A percentile compares a stretch with the other conserved stretches of the same genome.
Evolutionary conservation across 1,140 invertebrate species (phyloP).

Genomic region (Drosophila bocki): DNA sequence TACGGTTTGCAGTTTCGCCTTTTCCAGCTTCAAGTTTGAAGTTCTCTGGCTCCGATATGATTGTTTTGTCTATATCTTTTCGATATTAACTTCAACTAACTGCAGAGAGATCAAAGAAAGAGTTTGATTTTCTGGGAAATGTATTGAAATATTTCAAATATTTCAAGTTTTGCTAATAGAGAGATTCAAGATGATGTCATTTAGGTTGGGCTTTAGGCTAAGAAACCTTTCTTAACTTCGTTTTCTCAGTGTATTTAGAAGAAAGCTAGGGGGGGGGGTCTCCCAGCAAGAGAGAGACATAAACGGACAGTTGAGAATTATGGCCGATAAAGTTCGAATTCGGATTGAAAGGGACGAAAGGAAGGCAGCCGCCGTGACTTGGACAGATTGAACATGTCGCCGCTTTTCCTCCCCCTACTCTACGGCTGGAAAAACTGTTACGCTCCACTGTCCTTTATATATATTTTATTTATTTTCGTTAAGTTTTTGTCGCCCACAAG

Average conservation of each 20-base stretch:
- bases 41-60: slow-evolving; percentile 61
- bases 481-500: slow-evolving; percentile 28
- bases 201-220: too few species aligned
- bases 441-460: slow-evolving; percentile 66
- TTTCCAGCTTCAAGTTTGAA: neutral
- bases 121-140: neutral
- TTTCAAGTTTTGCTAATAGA: neutral
- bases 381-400: slow-evolving; percentile 74
- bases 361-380: slow-evolving; percentile 61
- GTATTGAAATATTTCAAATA: neutral
- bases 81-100: slow-evolving; percentile 57
- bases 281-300: slow-evolving; percentile 47
- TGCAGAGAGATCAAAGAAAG: neutral
- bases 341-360: slow-evolving; percentile 17
- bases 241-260: slow-evolving; percentile 15
- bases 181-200: neutral
- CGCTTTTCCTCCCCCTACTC: slow-evolving; percentile 34
- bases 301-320: slow-evolving; percentile 78
- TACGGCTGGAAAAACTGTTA: slow-evolving; percentile 55
- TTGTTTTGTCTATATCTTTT: slow-evolving; percentile 62
- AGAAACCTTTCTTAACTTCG: neutral
- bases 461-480: slow-evolving; percentile 60
- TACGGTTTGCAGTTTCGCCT: slow-evolving; percentile 35
- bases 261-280: neutral
- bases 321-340: slow-evolving; percentile 52